A percentile compares a stretch with the other conserved stretches of the same genome.
Conservation (phyloP, 2,888 invertebrate species). For the Xiphydria camelus region DNA sequence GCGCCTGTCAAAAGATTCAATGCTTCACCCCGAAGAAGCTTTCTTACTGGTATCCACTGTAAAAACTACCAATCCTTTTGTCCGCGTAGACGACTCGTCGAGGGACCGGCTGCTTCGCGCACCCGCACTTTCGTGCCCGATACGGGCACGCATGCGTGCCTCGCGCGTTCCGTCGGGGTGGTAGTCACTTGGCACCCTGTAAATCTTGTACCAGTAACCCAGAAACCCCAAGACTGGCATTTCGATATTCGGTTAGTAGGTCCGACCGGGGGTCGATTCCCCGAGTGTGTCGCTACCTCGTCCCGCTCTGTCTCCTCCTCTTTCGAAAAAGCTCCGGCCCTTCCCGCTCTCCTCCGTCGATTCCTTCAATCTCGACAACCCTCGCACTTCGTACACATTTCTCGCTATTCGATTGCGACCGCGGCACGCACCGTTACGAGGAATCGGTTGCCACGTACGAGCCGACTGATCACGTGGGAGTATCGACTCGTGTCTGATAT, state of each 20-base stretch:
- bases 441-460: too few relatives aligned
- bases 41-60: too few relatives aligned
- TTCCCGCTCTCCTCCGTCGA: conserved; percentile 3
- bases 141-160: conserved; percentile 44
- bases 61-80: too few relatives aligned
- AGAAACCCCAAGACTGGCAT: conserved; percentile 48
- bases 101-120: too few relatives aligned
- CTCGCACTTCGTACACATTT: neutral
- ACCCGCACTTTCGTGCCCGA: too few relatives aligned
- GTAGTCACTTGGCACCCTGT: conserved; percentile 44
- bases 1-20: too few relatives aligned
- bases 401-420: neutral
- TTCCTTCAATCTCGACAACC: conserved; percentile 3
- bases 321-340: too few relatives aligned
- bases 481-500: too few relatives aligned
- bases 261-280: conserved; percentile 34
- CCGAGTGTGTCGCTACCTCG: neutral
- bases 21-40: too few relatives aligned
- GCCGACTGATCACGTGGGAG: too few relatives aligned
- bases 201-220: conserved; percentile 54
- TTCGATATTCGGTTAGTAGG: conserved; percentile 52
- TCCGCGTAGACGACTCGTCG: too few relatives aligned
- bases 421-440: too few relatives aligned
- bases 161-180: conserved; percentile 36
- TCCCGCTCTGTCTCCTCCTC: conserved; percentile 1